Percentiles rank a stretch among this genome's conserved stretches.
phyloP scores from a whole-genome alignment of 2,888 invertebrate genomes.

The Tuberolachnus salignus region DNA sequence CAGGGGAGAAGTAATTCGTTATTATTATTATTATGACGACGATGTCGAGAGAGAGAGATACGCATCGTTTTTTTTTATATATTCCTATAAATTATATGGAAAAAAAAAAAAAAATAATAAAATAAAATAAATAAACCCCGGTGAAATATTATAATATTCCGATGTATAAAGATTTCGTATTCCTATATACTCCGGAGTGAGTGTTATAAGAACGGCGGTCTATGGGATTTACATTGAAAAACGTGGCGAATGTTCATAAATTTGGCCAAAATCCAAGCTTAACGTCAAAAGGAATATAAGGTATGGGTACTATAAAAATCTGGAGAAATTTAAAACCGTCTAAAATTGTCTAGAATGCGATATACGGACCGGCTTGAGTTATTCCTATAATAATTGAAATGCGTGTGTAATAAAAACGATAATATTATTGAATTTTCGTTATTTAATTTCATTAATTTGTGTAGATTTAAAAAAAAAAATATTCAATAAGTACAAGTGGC shows the following conservation, averaged over 20 bases:
- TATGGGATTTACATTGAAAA: slow-evolving; percentile 41
- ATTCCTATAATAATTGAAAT: too few species aligned
- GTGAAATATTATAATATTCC: background rate
- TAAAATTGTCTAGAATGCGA: background rate
- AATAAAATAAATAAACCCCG: background rate
- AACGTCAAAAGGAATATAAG: slow-evolving; percentile 32
- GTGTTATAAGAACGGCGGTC: background rate
- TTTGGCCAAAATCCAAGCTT: slow-evolving; percentile 47
- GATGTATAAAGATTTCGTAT: slow-evolving; percentile 19
- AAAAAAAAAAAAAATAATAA: too few species aligned
- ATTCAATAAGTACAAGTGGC: too few species aligned
- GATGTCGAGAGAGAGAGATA: background rate
- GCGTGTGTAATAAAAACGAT: too few species aligned
- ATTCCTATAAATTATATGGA: background rate
- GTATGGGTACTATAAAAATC: background rate
- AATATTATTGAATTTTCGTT: too few species aligned
- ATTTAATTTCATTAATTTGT: too few species aligned
- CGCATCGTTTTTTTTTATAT: background rate
- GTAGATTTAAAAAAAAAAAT: too few species aligned
- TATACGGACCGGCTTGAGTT: background rate
- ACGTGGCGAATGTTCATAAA: slow-evolving; percentile 29
- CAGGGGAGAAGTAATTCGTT: too few species aligned
- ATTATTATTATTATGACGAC: background rate
- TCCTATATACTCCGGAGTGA: background rate
- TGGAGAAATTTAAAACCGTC: background rate